Evolutionary conservation across 2,888 invertebrate species (phyloP), one percentile per base, ranked within the genome.

Genomic region (Nemotelus nigrinus): DNA sequence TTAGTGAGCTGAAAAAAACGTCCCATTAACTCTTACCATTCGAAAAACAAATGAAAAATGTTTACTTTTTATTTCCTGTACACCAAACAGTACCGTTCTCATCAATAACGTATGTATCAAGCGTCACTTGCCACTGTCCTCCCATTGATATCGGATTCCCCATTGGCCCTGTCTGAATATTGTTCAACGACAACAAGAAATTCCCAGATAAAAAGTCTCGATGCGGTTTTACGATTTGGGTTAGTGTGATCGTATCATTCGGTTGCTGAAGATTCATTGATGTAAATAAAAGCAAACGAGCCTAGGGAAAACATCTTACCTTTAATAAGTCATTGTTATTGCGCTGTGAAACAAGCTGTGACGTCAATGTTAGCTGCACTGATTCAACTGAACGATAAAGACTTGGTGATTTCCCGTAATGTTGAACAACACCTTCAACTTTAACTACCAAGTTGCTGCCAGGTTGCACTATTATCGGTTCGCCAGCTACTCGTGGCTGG

Each of bases 181-280:
- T 79, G 53, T 80, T 81, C 3, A 82, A 75, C 6, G 82, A 80
- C 57, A 98, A 89, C 71, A 98, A 88, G 87, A 98, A 97, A 86
- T 96, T 96, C 0, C 96, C 95, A 0, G 95, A 94, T 87, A 98
- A 96, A 89, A 97, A 98, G 85, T 98, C 98, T 47, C 96, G 93
- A 83, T 97, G 95, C 0, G 97, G 97, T 7, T 92, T 91, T 2
- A 96, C 96, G 0, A 93, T 94, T 86, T 96, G 96, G 45, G 92
- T 93, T 75, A 95, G 89, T 0, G 89, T 89, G 6, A 90, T 87
- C 0, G 84, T 85, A 74, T 87, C 87, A 68, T 82, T 85, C 41
- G 81, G 76, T n/a, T 82, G 80, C 80, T 82, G n/a, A 3, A 25
- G 25, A 25, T 25, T 25, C 25, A 60, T 7, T 41, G 1, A 25